These are phyloP conservation scores for Rhagoletis zephyria DNA, from an alignment of 1,140 invertebrate species.

Conservation along the genomic window DNA sequence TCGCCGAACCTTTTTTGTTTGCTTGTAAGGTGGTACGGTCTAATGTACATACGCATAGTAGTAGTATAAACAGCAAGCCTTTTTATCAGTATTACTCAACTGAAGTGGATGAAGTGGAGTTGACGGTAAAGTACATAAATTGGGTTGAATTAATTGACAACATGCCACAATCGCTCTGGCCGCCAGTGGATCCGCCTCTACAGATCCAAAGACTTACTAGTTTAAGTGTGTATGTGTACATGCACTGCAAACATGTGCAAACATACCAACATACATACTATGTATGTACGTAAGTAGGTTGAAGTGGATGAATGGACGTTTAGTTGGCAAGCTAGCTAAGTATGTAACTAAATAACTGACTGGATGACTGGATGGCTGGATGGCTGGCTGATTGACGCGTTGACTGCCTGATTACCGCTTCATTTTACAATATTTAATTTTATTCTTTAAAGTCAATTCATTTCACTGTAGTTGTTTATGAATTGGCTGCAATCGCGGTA, in stretches of 20 bases:
- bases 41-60: neutral
- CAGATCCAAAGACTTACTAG: neutral
- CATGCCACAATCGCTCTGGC: conserved; percentile 17
- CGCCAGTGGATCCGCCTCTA: neutral
- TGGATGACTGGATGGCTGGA: neutral
- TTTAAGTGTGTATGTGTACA: neutral
- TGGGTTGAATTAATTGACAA: conserved; percentile 52
- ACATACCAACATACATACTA: neutral
- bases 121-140: conserved; percentile 36
- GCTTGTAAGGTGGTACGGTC: neutral
- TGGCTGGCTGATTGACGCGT: conserved; percentile 36
- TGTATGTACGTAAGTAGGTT: neutral
- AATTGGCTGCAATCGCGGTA: neutral
- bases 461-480: conserved; percentile 2
- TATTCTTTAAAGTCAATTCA: conserved; percentile 22
- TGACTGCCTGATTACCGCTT: conserved; percentile 45
- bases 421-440: conserved; percentile 17
- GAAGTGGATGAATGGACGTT: neutral
- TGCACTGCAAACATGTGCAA: neutral
- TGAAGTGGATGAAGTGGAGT: neutral
- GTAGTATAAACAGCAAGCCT: neutral
- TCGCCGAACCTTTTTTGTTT: neutral
- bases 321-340: conserved; percentile 18
- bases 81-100: conserved; percentile 27
- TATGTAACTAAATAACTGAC: neutral